Evolutionary conservation across 1,140 invertebrate genomes (phyloP), one percentile per base, ranked within the genome.

Genomic region (Magallana angulata): DNA sequence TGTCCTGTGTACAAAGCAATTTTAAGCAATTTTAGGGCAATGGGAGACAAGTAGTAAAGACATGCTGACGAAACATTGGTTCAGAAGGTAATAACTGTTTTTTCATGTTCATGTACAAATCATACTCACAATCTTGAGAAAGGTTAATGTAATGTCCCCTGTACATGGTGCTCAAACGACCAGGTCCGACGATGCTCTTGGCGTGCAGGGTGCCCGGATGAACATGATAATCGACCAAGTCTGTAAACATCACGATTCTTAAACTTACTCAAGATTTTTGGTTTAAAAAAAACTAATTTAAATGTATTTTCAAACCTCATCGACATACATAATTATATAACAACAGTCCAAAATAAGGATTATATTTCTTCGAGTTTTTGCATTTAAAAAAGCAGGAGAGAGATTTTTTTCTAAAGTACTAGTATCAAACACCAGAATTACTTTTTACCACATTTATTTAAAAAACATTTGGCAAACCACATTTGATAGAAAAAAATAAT

Each of bases 121-220:
- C 9, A 12, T 71, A 76, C 80, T 86, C 64, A 88, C 89, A 84
- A 36, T 90, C 90, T n/a, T 87, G 83, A 12, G 86, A 85, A 16
- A 93, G 68, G 11, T 16, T 64, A 36, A 93, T 93, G 11, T n/a
- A 48, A 90, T 93, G 92, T 24, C 88, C 87, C 16, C 57, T 76
- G 85, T 91, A 89, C 58, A 90, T 16, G 5, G 92, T 92, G 24
- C 64, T 85, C 7, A 93, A 64, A 30, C 68, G 85, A 7, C 91
- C 92, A 81, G 90, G 88, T 58, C 90, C 88, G 56, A 87, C 84
- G 24, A 93, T 81, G 82, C 91, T 91, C 12, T 86, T 84, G 8
- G 85, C 64, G 82, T 93, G 92, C 0, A 92, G 60, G 30, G 91
- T 91, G 14, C 92, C 92, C 0, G 58, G 82, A 84, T 93, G 92